Percentiles rank a stretch among this genome's conserved stretches.
Evolutionary conservation across 2,888 invertebrate species (phyloP).

Genomic region (Eupeodes luniger): DNA sequence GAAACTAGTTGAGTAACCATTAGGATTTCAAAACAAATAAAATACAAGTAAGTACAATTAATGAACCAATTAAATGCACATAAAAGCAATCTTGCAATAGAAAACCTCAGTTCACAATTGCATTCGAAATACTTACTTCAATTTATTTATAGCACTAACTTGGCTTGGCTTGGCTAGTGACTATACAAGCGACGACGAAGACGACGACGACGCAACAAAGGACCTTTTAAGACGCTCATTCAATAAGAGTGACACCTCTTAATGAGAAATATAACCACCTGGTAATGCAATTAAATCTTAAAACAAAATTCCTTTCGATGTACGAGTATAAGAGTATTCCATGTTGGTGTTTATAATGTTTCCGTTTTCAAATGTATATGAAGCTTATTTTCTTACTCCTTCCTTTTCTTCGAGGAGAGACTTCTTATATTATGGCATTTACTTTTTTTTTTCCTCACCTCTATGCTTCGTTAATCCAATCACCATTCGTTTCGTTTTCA

Average conservation of each 20-base stretch:
- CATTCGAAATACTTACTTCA: neutral
- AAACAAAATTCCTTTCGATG: constrained; percentile 3
- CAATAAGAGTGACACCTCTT: constrained; percentile 48
- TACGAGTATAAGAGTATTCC: too few relatives aligned
- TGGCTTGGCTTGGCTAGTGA: too few relatives aligned
- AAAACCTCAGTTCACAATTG: constrained; percentile 3
- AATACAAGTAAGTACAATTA: neutral
- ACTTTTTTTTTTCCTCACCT: neutral
- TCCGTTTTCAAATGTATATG: neutral
- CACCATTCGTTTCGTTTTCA: constrained; percentile 67
- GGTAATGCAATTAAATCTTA: constrained; percentile 61
- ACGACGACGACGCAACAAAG: neutral
- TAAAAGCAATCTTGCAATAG: neutral
- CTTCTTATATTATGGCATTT: neutral
- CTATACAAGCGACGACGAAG: too few relatives aligned
- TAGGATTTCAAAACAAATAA: constrained; percentile 1
- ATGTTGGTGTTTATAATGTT: constrained; percentile 29
- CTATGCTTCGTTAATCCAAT: constrained; percentile 59
- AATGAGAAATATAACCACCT: constrained; percentile 37
- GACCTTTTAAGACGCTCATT: constrained; percentile 19
- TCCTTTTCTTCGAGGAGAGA: neutral
- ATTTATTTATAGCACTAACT: constrained; percentile 8
- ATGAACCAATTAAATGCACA: neutral
- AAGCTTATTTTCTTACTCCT: constrained; percentile 12
- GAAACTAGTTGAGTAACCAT: neutral